Base-by-base conservation (phyloP, 2,888 invertebrate genomes). In the Cheilosia soror region DNA sequence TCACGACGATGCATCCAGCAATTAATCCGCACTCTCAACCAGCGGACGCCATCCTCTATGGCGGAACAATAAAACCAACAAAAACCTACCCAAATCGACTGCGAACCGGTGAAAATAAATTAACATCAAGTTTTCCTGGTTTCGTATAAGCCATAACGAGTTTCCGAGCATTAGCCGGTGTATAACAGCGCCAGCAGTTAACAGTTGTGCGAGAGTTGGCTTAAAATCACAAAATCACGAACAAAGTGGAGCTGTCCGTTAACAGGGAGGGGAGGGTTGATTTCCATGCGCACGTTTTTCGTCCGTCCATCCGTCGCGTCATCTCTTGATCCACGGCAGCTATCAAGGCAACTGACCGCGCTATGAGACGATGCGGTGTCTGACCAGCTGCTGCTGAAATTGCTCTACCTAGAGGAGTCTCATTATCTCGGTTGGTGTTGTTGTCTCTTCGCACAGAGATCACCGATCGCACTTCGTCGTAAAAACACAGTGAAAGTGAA, bases 81-180 rank as follows among this genome's bases (percentile, higher is more conserved):
- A 51, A 58, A 29, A 42, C 40, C 13, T 40, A 71, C 37, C 40
- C 65, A 58, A 77, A 78, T 15, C 47, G 44, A 66, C 49, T 40
- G 77, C 47, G 42, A 84, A 84, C 80, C 84, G 80, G 84, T 75
- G 84, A 80, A 84, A 79, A 73, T 80, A 80, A 80, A 75, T 80
- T 27, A 75, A 37, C 69, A 42, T 84, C 80, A 53, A 83, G 83
- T 83, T 84, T 84, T 84, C 75, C 69, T 75, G 80, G 69, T 80
- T 84, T 80, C 4, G 29, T 11, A 27, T 1, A 25, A 51, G 33
- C 33, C 29, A n/a, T 15, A 84, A 80, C 80, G 58, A 69, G 84
- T 84, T 84, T 60, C 57, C 55, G 60, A 20, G 53, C 33, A 11
- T 29, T 5, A 31, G 44, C 55, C 47, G 15, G 37, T 1, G 5